Evolutionary conservation across 2,113 vertebrate genomes (phyloP).

Genomic region (Ramphastos sulfuratus): DNA sequence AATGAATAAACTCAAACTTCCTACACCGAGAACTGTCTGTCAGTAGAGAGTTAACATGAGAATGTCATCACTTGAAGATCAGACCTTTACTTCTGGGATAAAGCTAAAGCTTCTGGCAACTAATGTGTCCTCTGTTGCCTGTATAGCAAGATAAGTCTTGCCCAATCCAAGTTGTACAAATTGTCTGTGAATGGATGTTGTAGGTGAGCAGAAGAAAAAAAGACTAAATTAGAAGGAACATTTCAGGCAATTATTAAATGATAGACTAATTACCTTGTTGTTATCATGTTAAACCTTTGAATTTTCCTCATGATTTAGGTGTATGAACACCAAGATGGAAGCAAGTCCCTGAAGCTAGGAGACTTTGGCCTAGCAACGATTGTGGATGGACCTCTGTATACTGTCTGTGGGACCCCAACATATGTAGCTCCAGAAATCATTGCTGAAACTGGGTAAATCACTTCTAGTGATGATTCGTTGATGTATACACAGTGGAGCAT

Average conservation of each 20-base stretch:
- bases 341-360: slow-evolving; percentile 93
- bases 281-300: neutral
- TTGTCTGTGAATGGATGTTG: neutral
- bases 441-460: slow-evolving; percentile 90
- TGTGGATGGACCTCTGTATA: slow-evolving; percentile 91
- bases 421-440: slow-evolving; percentile 98
- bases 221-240: neutral
- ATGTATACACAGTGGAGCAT: neutral
- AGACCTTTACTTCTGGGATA: neutral
- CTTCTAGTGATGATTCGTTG: neutral
- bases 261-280: neutral
- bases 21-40: neutral
- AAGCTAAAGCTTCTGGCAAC: neutral
- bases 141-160: neutral
- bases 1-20: neutral
- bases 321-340: slow-evolving; percentile 93
- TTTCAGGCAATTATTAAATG: neutral
- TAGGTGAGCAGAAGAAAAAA: neutral
- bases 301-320: slow-evolving; percentile 78
- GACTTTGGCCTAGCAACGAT: slow-evolving; percentile 96
- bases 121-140: neutral
- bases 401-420: slow-evolving; percentile 95
- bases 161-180: neutral
- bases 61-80: neutral
- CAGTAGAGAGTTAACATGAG: neutral